Conservation (phyloP, 2,888 invertebrate genomes). For the Lissocephala sabroskyi region DNA sequence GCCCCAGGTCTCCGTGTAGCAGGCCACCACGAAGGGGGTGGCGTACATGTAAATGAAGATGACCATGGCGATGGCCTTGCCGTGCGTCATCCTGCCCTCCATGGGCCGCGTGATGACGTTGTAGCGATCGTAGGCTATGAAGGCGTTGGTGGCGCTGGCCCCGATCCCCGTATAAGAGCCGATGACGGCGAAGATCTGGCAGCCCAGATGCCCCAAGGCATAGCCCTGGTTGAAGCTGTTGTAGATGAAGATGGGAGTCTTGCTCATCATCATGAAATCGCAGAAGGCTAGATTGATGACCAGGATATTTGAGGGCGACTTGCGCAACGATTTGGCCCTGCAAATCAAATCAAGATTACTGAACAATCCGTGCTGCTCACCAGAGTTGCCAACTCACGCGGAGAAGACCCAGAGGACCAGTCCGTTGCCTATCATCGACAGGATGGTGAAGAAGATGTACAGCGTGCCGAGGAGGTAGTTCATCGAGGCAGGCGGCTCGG, state of each 20-base stretch:
- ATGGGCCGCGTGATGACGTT: conserved; percentile 87
- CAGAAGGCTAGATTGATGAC: conserved; percentile 87
- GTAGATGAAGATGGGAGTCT: conserved; percentile 79
- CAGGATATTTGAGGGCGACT: conserved; percentile 86
- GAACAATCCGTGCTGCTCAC: too few species aligned
- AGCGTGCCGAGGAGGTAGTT: conserved; percentile 85
- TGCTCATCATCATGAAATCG: conserved; percentile 91
- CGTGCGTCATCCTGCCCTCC: conserved; percentile 84
- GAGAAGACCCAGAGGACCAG: conserved; percentile 88
- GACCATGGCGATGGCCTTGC: conserved; percentile 86
- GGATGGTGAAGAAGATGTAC: conserved; percentile 82
- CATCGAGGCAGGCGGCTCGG: conserved; percentile 86
- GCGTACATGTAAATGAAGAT: conserved; percentile 83
- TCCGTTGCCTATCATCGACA: conserved; percentile 86
- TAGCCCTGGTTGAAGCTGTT: conserved; percentile 87
- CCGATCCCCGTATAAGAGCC: conserved; percentile 87
- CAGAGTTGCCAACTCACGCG: conserved; percentile 43
- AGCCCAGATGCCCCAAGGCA: conserved; percentile 81
- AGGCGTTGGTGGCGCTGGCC: conserved; percentile 85
- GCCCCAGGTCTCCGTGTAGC: conserved; percentile 88
- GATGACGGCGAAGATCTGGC: conserved; percentile 83
- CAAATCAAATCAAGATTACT: too few species aligned
- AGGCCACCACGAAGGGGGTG: conserved; percentile 87
- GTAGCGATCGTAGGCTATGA: conserved; percentile 87
- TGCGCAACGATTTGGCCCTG: conserved; percentile 69